phyloP scores from a whole-genome alignment of 2,888 invertebrate genomes.

The Oegoconia quadripuncta region DNA sequence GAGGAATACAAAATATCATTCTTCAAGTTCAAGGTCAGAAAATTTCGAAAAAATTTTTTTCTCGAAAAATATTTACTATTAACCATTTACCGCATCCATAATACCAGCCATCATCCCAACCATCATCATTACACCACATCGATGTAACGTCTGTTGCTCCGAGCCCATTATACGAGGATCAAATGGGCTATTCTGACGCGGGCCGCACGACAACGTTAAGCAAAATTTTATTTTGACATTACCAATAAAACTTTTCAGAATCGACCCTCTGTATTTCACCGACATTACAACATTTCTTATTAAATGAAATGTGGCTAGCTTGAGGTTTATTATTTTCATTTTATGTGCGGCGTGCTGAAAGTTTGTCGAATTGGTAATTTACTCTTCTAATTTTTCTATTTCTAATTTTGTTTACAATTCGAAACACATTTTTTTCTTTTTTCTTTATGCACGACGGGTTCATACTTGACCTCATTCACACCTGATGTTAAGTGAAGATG shows the following conservation, averaged over 20 bases:
- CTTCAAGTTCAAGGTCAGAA: no score
- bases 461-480: no score
- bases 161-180: constrained; percentile 57
- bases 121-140: constrained; percentile 47
- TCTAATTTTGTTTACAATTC: no score
- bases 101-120: not conserved
- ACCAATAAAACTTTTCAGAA: constrained; percentile 36
- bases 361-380: no score
- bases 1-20: no score
- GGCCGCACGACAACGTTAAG: constrained; percentile 51
- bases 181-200: constrained; percentile 54
- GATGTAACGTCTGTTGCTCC: constrained; percentile 48
- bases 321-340: constrained; percentile 1
- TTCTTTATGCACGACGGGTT: no score
- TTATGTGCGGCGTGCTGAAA: not conserved
- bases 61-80: no score
- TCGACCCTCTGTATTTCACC: constrained; percentile 11
- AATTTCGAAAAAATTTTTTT: no score
- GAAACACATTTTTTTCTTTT: no score
- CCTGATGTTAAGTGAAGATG: no score
- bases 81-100: not conserved
- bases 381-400: no score
- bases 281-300: constrained; percentile 36
- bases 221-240: constrained; percentile 53
- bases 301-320: constrained; percentile 35